phyloP scores from a whole-genome alignment of 2,797 vertebrate genomes.

The Graptemys geographica region DNA sequence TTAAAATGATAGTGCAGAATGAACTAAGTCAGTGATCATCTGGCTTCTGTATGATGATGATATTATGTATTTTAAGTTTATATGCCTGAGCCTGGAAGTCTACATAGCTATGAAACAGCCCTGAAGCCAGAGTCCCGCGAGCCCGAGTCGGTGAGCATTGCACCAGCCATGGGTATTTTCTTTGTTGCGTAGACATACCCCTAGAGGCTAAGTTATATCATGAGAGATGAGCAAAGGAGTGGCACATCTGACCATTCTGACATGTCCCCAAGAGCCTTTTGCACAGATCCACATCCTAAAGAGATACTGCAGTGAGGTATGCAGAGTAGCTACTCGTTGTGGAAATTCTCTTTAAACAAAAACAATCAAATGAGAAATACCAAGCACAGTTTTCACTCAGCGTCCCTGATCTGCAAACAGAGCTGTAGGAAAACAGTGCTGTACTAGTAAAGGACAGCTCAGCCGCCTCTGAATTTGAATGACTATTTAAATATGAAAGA shows the following conservation, averaged over 20 bases:
- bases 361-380: constrained; percentile 17
- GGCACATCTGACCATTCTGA: neutral
- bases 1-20: constrained; percentile 56
- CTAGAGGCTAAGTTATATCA: neutral
- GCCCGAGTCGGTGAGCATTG: neutral
- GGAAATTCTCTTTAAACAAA: neutral
- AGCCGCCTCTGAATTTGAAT: constrained; percentile 24
- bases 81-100: neutral
- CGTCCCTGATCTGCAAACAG: constrained; percentile 32
- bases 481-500: constrained; percentile 43
- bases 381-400: constrained; percentile 2
- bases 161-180: neutral
- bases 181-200: neutral
- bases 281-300: neutral
- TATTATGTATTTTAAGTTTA: constrained; percentile 68
- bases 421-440: neutral
- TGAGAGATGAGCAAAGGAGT: neutral
- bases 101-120: neutral
- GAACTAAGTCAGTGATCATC: constrained; percentile 53
- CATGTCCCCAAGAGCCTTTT: neutral
- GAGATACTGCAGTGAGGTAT: neutral
- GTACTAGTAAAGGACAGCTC: constrained; percentile 3
- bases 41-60: constrained; percentile 63
- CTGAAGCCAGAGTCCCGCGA: neutral
- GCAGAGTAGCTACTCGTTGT: neutral